phyloP scores from a whole-genome alignment of 2,113 vertebrate species.

The Hippoglossus stenolepis region DNA sequence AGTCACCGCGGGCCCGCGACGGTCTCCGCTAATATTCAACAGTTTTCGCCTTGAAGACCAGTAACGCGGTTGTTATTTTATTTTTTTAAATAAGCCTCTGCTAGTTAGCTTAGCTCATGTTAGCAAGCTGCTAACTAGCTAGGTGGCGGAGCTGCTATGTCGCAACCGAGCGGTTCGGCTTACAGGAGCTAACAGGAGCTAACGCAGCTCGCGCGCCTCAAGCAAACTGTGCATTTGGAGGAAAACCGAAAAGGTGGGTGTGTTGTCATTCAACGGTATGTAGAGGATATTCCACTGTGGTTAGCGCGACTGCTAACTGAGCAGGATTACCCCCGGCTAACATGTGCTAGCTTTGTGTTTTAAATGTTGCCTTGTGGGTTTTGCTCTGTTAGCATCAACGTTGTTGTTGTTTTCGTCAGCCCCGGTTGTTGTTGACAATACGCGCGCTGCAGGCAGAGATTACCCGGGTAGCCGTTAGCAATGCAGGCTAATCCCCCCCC shows the following conservation, averaged over 20 bases:
- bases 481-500: neutral
- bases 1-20: no score
- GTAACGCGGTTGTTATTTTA: neutral
- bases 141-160: slow-evolving; percentile 57
- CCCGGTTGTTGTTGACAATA: neutral
- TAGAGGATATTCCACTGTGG: neutral
- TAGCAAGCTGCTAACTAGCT: slow-evolving; percentile 51
- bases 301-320: neutral
- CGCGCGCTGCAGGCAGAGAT: no score
- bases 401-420: neutral
- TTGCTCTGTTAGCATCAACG: neutral
- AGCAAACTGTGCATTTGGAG: slow-evolving; percentile 13
- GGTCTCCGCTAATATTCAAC: neutral
- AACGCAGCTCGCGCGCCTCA: slow-evolving; percentile 32
- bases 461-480: neutral
- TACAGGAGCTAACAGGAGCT: slow-evolving; percentile 40
- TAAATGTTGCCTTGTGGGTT: neutral
- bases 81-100: neutral
- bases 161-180: slow-evolving; percentile 56
- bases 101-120: slow-evolving; percentile 22
- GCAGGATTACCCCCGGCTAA: neutral
- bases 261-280: neutral
- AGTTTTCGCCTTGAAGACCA: neutral
- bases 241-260: slow-evolving; percentile 61
- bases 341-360: neutral